phyloP scores from a whole-genome alignment of 2,113 vertebrate species.

The Haplochromis burtoni region DNA sequence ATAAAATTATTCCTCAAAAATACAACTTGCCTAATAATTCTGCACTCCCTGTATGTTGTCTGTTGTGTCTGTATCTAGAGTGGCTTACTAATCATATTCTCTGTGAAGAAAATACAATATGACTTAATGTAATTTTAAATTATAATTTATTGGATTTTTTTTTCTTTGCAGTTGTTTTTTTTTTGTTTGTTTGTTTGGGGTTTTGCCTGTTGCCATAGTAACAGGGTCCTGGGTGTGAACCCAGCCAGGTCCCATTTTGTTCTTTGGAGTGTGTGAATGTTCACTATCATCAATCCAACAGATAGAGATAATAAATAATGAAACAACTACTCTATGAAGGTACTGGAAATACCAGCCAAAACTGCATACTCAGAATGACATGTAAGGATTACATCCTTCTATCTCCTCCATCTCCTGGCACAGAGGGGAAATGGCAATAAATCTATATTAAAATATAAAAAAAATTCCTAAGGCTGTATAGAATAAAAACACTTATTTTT shows the following conservation, averaged over 20 bases:
- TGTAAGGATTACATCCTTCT: accelerated
- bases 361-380: not conserved
- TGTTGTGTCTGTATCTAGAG: no score
- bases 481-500: not conserved
- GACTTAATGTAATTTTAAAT: not conserved
- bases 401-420: accelerated
- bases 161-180: not conserved
- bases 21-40: no score
- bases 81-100: not conserved
- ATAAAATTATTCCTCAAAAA: no score
- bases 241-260: not conserved
- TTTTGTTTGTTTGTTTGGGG: not conserved
- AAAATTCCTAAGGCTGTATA: not conserved
- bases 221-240: accelerated
- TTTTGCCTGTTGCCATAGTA: not conserved
- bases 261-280: not conserved
- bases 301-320: not conserved
- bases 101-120: not conserved
- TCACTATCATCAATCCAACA: not conserved
- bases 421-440: not conserved
- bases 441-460: not conserved
- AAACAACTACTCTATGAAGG: not conserved
- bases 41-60: no score
- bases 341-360: not conserved
- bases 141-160: accelerated